These are phyloP conservation scores for Acrobasis repandana DNA, from an alignment of 2,888 invertebrate genomes.

Conservation along the genomic window DNA sequence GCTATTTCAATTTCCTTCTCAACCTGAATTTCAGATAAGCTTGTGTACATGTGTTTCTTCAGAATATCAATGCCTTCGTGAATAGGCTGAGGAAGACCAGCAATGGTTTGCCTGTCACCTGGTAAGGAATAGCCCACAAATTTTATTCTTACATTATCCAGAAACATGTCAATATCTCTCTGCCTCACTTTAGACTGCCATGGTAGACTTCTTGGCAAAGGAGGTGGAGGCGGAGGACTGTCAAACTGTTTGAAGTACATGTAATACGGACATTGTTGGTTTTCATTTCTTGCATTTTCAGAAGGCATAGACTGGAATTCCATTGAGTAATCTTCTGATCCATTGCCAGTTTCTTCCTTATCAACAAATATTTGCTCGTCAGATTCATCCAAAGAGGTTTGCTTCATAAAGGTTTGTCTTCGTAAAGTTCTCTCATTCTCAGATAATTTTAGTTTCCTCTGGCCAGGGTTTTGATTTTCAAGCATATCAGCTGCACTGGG, in stretches of 20 bases:
- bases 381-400: constrained; percentile 94
- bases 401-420: constrained; percentile 93
- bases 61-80: constrained; percentile 97
- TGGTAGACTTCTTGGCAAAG: constrained; percentile 87
- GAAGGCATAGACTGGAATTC: constrained; percentile 81
- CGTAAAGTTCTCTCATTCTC: constrained; percentile 86
- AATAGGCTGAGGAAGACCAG: constrained; percentile 98
- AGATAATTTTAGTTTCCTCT: constrained; percentile 72
- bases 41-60: constrained; percentile 96
- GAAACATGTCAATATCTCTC: constrained; percentile 95
- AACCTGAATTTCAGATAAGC: constrained; percentile 95
- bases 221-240: constrained; percentile 74
- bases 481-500: constrained; percentile 94
- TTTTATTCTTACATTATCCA: constrained; percentile 95
- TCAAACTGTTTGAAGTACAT: constrained; percentile 75
- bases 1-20: constrained; percentile 95
- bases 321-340: constrained; percentile 84
- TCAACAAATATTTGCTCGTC: constrained; percentile 88
- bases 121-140: constrained; percentile 97
- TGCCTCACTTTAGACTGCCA: constrained; percentile 98
- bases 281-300: constrained; percentile 63
- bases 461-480: constrained; percentile 91
- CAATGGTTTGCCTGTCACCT: constrained; percentile 93
- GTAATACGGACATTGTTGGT: constrained; percentile 67
- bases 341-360: constrained; percentile 85